Conservation (phyloP, 1,140 invertebrate genomes). For the Caenorhabditis remanei region DNA sequence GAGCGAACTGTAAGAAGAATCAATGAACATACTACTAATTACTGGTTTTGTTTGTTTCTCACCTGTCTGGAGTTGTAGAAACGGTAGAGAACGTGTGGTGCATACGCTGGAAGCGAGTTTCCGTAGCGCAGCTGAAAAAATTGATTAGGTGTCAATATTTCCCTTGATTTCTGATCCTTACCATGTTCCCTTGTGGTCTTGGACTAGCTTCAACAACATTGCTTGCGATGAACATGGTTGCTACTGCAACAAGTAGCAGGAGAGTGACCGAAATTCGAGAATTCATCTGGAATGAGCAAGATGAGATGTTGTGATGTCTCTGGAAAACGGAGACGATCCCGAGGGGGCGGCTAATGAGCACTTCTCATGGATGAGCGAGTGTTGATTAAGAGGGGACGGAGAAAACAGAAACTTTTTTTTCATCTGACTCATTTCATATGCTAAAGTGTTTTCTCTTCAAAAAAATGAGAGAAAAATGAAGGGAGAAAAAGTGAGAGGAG, state of each 20-base stretch:
- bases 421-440: conserved; percentile 49
- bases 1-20: conserved; percentile 7
- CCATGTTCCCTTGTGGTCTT: conserved; percentile 41
- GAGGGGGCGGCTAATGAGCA: conserved; percentile 21
- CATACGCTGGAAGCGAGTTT: conserved; percentile 29
- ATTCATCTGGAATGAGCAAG: conserved; percentile 20
- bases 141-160: not conserved
- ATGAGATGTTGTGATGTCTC: conserved; percentile 15
- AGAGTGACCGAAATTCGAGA: conserved; percentile 53
- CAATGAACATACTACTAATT: too few relatives aligned
- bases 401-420: conserved; percentile 30
- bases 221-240: not conserved
- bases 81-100: conserved; percentile 38
- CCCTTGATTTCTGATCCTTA: not conserved
- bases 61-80: conserved; percentile 46
- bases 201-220: conserved; percentile 38
- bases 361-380: conserved; percentile 12
- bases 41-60: not conserved
- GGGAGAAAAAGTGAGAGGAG: not conserved
- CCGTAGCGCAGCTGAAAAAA: conserved; percentile 25
- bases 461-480: not conserved
- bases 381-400: not conserved
- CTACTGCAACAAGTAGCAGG: conserved; percentile 30
- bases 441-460: not conserved
- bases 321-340: conserved; percentile 28